phyloP scores from a whole-genome alignment of 2,888 invertebrate genomes.

The Orgyia antiqua region DNA sequence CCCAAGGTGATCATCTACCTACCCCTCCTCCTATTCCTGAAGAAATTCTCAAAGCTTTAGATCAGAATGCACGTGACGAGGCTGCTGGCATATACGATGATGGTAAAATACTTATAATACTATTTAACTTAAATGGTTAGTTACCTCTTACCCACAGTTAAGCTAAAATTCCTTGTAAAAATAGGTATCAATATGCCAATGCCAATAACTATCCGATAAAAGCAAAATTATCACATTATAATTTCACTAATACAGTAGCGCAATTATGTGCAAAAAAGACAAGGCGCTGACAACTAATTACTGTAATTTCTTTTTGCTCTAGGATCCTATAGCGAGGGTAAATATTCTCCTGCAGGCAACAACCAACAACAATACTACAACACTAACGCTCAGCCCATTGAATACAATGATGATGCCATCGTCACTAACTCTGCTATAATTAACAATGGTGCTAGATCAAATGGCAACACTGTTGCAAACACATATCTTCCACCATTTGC shows the following conservation, averaged over 20 bases:
- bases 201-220: no score
- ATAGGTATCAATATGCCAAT: no score
- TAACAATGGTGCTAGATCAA: constrained; percentile 35
- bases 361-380: constrained; percentile 16
- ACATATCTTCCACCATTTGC: constrained; percentile 45
- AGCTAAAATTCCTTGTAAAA: no score
- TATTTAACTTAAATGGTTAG: neutral
- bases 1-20: constrained; percentile 58
- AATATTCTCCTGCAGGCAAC: constrained; percentile 29
- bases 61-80: constrained; percentile 61
- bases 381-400: constrained; percentile 14
- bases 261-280: no score
- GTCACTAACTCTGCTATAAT: constrained; percentile 14
- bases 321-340: constrained; percentile 59
- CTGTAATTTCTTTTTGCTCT: constrained; percentile 2
- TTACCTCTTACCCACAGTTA: no score
- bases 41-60: constrained; percentile 55
- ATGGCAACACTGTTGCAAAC: constrained; percentile 26
- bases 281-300: constrained; percentile 10
- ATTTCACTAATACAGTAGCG: no score
- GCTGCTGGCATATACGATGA: constrained; percentile 63
- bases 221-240: no score
- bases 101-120: constrained; percentile 29
- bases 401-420: constrained; percentile 34
- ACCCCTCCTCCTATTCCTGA: constrained; percentile 60